These are phyloP conservation scores for Parazoanthus atlanticus DNA, from an alignment of 92 coral and sea anemone genomes.

Conservation along the genomic window DNA sequence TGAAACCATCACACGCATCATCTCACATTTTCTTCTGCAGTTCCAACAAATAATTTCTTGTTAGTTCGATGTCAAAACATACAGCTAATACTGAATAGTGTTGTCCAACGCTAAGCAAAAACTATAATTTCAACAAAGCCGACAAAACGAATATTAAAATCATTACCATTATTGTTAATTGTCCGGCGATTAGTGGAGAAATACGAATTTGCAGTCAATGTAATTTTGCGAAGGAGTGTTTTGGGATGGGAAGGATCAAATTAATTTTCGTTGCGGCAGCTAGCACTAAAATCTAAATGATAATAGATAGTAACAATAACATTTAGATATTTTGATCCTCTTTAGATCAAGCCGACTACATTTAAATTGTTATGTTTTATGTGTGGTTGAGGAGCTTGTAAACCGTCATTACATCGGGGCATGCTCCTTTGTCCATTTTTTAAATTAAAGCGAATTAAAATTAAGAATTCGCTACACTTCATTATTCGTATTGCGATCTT, in stretches of 20 bases:
- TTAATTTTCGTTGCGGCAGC: neutral
- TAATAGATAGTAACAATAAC: neutral
- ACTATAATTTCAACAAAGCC: too few relatives aligned
- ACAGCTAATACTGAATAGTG: too few relatives aligned
- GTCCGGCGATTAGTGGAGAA: neutral
- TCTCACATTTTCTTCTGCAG: too few relatives aligned
- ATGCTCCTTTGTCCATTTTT: too few relatives aligned
- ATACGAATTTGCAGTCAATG: neutral
- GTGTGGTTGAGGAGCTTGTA: neutral
- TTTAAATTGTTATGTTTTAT: too few relatives aligned
- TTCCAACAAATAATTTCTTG: neutral
- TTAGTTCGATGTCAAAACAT: neutral
- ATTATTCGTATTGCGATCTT: too few relatives aligned
- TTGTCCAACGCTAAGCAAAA: too few relatives aligned
- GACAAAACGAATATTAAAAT: too few relatives aligned
- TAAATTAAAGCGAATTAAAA: too few relatives aligned
- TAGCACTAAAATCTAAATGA: neutral
- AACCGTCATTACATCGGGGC: too few relatives aligned
- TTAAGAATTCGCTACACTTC: too few relatives aligned
- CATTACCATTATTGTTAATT: neutral
- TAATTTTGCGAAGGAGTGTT: slow-evolving; percentile 8
- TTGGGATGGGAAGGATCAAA: neutral
- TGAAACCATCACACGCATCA: neutral
- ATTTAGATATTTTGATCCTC: neutral
- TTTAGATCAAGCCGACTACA: neutral